Evolutionary conservation across 2,888 invertebrate species (phyloP).

Genomic region (Drosophila barbarae): DNA sequence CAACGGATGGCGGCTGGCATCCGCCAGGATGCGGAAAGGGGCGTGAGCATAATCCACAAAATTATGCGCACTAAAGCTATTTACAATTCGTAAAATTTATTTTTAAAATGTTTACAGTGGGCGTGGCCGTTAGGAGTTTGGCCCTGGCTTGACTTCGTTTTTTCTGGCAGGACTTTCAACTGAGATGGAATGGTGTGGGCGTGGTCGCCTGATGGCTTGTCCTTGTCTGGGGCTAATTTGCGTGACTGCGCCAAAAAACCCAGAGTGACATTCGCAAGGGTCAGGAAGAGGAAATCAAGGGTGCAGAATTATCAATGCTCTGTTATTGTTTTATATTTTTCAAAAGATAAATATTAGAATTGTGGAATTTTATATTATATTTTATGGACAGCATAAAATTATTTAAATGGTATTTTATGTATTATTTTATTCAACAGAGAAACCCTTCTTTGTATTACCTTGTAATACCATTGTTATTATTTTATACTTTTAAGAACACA

Average conservation of each 20-base stretch:
- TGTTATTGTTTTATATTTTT: neutral
- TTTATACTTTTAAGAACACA: too few relatives aligned
- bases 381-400: too few relatives aligned
- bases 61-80: conserved; percentile 71
- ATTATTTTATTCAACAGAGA: neutral
- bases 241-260: conserved; percentile 56
- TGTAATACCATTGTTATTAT: too few relatives aligned
- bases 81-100: conserved; percentile 69
- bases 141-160: conserved; percentile 12
- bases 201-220: conserved; percentile 48
- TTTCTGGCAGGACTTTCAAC: conserved; percentile 7
- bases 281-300: conserved; percentile 20
- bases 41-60: conserved; percentile 70
- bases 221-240: conserved; percentile 67
- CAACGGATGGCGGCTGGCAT: neutral
- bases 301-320: conserved; percentile 8
- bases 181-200: conserved; percentile 35
- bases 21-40: conserved; percentile 25
- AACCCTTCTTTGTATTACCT: too few relatives aligned
- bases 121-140: conserved; percentile 14
- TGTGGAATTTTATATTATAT: neutral
- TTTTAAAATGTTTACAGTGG: conserved; percentile 49
- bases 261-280: conserved; percentile 44
- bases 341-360: too few relatives aligned
- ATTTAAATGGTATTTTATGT: too few relatives aligned